Conservation (phyloP, 2,113 vertebrate species). For the Poecile atricapillus region DNA sequence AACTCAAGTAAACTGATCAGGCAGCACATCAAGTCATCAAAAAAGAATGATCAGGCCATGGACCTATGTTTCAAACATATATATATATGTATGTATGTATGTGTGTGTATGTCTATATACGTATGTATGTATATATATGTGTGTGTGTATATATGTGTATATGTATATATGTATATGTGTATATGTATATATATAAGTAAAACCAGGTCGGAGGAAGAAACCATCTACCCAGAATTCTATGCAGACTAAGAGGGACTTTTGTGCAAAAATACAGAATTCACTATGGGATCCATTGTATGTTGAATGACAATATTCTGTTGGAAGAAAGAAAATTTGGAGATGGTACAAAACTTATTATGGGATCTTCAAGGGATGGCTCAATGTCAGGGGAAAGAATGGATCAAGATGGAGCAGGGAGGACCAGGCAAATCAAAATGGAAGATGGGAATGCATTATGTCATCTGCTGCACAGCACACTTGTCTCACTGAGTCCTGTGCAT, state of each 20-base stretch:
- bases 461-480: neutral
- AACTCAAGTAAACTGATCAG: neutral
- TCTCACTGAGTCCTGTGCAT: neutral
- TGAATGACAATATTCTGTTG: neutral
- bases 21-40: neutral
- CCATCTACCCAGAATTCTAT: neutral
- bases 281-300: neutral
- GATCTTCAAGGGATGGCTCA: neutral
- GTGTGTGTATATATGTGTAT: too few species aligned
- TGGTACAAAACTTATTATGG: neutral
- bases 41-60: neutral
- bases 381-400: neutral
- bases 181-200: neutral
- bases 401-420: neutral
- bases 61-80: neutral
- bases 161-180: neutral
- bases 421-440: neutral
- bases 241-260: neutral
- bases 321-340: neutral
- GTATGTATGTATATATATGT: neutral
- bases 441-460: neutral
- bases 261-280: neutral
- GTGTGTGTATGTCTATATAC: too few species aligned
- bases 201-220: neutral
- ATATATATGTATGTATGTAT: neutral